Conservation (phyloP, 2,797 vertebrate genomes). For the Arrhamphus sclerolepis region DNA sequence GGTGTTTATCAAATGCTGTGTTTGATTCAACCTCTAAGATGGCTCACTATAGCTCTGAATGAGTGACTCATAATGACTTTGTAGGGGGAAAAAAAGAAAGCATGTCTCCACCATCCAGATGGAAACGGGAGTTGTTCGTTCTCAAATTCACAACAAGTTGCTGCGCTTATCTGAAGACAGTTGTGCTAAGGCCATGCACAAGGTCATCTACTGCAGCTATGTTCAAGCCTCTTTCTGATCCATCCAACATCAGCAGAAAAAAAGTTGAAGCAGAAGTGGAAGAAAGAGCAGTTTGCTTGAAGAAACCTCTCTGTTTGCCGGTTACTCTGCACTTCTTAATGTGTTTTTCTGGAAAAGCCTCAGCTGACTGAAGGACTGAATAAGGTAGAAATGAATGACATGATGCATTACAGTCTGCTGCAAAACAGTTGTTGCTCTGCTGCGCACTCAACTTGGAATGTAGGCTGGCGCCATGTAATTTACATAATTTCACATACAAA, state of each 20-base stretch:
- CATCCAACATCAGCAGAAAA: too few species aligned
- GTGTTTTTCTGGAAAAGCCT: slow-evolving; percentile 26
- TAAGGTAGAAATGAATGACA: slow-evolving; percentile 20
- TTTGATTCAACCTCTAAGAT: slow-evolving; percentile 63
- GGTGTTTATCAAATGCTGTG: slow-evolving; percentile 65
- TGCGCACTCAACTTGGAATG: not conserved
- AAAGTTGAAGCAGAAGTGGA: too few species aligned
- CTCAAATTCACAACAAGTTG: too few species aligned
- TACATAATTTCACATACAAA: slow-evolving; percentile 1
- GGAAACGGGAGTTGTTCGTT: too few species aligned
- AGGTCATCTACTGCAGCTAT: too few species aligned
- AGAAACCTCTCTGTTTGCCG: too few species aligned
- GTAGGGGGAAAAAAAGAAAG: slow-evolving; percentile 10
- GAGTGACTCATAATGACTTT: slow-evolving; percentile 43
- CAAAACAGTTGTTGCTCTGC: slow-evolving; percentile 3
- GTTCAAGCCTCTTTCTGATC: too few species aligned
- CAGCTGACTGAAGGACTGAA: slow-evolving; percentile 31
- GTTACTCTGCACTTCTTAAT: slow-evolving; percentile 20
- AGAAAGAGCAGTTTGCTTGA: too few species aligned
- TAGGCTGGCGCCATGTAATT: not conserved
- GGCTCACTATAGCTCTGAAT: slow-evolving; percentile 51
- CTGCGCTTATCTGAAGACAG: too few species aligned
- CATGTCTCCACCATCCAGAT: slow-evolving; percentile 1
- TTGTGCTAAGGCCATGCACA: too few species aligned
- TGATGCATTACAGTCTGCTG: slow-evolving; percentile 9